Evolutionary conservation across 2,797 vertebrate species (phyloP).

Genomic region (Tapera naevia): DNA sequence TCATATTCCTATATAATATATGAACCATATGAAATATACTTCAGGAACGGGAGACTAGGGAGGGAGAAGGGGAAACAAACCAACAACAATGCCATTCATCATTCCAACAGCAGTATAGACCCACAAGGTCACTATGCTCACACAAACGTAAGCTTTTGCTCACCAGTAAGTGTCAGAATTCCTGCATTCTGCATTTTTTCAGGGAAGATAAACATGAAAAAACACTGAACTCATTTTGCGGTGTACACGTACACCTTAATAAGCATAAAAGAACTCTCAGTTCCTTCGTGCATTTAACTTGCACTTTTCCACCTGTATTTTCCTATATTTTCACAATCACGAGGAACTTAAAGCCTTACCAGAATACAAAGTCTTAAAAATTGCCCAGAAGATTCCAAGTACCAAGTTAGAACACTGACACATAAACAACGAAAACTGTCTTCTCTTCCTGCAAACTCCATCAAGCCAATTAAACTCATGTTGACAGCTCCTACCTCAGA

Average conservation of each 20-base stretch:
- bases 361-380: neutral
- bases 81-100: neutral
- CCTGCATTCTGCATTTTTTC: neutral
- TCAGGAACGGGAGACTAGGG: neutral
- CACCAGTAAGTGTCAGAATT: neutral
- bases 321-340: neutral
- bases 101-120: neutral
- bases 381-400: neutral
- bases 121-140: neutral
- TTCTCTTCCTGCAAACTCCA: neutral
- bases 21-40: neutral
- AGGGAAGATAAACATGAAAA: neutral
- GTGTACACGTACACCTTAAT: neutral
- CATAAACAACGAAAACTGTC: neutral
- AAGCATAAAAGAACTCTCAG: neutral
- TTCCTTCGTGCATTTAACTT: neutral
- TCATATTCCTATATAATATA: neutral
- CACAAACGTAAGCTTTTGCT: neutral
- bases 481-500: constrained; percentile 79
- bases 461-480: neutral
- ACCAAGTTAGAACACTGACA: neutral
- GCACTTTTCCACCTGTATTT: neutral
- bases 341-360: neutral
- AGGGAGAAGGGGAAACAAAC: too few species aligned
- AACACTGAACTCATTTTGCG: neutral